A percentile compares a stretch with the other conserved stretches of the same genome.
Conservation (phyloP, 2,113 vertebrate species). For the Eptesicus fuscus region DNA sequence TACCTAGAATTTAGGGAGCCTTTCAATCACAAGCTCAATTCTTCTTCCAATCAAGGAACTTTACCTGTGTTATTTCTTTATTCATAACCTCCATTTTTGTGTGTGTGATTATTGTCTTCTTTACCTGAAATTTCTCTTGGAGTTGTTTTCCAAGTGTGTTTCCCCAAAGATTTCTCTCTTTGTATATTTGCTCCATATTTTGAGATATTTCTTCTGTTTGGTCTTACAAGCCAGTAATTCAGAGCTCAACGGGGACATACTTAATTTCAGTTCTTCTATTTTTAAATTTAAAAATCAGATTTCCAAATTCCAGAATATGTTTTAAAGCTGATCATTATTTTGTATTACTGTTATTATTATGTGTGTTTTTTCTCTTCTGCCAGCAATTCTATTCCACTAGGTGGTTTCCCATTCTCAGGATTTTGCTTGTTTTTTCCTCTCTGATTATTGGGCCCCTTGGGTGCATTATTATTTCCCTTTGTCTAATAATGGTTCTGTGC, state of each 20-base stretch:
- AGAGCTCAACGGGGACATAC: neutral
- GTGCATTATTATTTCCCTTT: neutral
- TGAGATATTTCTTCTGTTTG: constrained; percentile 20
- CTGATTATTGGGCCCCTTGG: neutral
- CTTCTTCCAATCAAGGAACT: neutral
- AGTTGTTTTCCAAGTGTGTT: neutral
- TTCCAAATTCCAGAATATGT: neutral
- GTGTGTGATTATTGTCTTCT: neutral
- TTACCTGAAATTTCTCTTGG: neutral
- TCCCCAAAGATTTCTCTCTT: neutral
- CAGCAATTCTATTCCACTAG: neutral
- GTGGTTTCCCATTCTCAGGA: neutral
- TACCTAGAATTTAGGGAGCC: neutral
- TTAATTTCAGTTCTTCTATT: constrained; percentile 7
- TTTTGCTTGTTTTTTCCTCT: neutral
- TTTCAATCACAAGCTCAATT: neutral
- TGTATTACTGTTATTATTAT: neutral
- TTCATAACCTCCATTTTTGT: neutral
- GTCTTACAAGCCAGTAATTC: neutral
- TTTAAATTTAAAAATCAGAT: neutral
- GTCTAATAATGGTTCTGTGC: neutral
- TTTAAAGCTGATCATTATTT: neutral
- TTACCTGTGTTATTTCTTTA: neutral
- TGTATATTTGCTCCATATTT: neutral
- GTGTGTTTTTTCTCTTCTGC: neutral